A percentile compares a stretch with the other conserved stretches of the same genome.
These are phyloP conservation scores for Cydia splendana DNA, from an alignment of 1,140 invertebrate genomes.

Conservation along the genomic window DNA sequence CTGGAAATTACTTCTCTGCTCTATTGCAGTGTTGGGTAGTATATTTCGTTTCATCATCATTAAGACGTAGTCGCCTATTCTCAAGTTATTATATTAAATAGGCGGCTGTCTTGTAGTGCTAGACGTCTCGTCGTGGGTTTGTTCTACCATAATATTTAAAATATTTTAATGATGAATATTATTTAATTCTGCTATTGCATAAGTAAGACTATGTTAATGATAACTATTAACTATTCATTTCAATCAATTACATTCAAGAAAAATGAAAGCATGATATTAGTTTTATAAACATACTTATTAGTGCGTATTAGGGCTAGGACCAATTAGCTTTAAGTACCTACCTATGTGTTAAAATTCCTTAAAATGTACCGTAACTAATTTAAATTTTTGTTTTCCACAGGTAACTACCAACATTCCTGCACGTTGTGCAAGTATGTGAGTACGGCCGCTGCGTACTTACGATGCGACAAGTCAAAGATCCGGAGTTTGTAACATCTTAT, in stretches of 20 bases:
- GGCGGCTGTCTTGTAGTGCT: background rate
- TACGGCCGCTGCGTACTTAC: background rate
- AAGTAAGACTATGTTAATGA: too few species aligned
- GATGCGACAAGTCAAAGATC: background rate
- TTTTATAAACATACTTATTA: too few species aligned
- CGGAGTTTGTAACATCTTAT: too few species aligned
- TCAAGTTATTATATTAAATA: slow-evolving; percentile 2
- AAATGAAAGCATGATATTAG: too few species aligned
- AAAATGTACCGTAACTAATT: background rate
- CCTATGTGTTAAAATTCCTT: background rate
- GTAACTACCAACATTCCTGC: slow-evolving; percentile 6
- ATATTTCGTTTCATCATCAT: background rate
- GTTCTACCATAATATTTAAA: too few species aligned
- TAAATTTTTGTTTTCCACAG: background rate
- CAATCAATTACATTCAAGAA: too few species aligned
- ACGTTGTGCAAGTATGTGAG: background rate
- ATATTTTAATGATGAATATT: too few species aligned
- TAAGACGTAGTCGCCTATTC: background rate
- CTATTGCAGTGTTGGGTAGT: background rate
- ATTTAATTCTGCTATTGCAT: too few species aligned
- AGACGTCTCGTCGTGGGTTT: too few species aligned
- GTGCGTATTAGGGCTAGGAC: too few species aligned
- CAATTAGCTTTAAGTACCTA: background rate
- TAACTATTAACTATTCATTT: too few species aligned
- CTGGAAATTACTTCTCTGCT: slow-evolving; percentile 16